phyloP scores from a whole-genome alignment of 2,888 invertebrate genomes.

The Eilema sororculum region DNA sequence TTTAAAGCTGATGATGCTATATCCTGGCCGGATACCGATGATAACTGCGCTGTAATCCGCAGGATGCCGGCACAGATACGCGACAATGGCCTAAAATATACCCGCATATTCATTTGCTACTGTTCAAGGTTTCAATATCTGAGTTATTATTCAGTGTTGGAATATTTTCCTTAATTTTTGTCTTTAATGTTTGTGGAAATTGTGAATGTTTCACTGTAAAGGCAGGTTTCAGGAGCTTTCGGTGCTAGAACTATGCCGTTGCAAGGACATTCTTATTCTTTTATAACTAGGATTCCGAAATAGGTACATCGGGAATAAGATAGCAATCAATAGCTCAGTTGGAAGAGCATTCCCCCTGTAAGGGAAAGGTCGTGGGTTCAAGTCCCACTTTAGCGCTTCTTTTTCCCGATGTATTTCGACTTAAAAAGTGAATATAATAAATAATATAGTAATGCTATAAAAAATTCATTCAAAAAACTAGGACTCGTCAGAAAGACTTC shows the following conservation, averaged over 20 bases:
- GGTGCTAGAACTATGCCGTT: not conserved
- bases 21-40: constrained; percentile 43
- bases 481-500: too few species aligned
- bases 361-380: too few species aligned
- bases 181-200: constrained; percentile 10
- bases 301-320: too few species aligned
- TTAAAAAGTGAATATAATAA: too few species aligned
- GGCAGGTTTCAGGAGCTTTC: not conserved
- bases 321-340: too few species aligned
- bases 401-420: too few species aligned
- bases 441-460: too few species aligned
- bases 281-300: too few species aligned
- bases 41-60: constrained; percentile 64
- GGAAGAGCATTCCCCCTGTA: too few species aligned
- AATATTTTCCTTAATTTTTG: constrained; percentile 14
- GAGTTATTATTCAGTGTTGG: constrained; percentile 2
- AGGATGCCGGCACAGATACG: constrained; percentile 71
- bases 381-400: too few species aligned
- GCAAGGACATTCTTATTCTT: too few species aligned
- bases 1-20: constrained; percentile 7
- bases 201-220: not conserved
- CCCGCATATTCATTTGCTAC: constrained; percentile 36
- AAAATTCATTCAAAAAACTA: too few species aligned
- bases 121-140: constrained; percentile 42
- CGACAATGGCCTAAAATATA: constrained; percentile 33